Base-by-base conservation (phyloP, 2,797 vertebrate species). In the Artibeus lituratus region DNA sequence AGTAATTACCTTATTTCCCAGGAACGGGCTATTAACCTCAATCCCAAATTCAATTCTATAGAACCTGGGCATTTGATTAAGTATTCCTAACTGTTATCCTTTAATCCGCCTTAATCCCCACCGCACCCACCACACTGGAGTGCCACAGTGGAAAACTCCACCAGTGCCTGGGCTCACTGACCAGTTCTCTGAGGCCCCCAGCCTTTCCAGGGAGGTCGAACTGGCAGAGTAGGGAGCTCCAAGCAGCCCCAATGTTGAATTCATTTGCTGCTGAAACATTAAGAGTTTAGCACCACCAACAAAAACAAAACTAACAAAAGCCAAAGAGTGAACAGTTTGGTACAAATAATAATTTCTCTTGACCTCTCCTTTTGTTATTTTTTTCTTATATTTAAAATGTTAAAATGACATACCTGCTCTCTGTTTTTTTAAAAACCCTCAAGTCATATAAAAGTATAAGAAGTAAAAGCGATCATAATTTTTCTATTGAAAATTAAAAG, bases 101-200 rank as follows among this genome's bases (percentile, higher is more conserved):
- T 98, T 98, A 98, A 97, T 94, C 94, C 95, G 94, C 94, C 95
- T 96, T 98, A 96, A 98, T 98, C 91, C 18, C 94, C 95, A 97
- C 80, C 87, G 87, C 92, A 32, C 86, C 90, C 87, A 94, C 81
- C 95, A 93, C 95, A 91, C 96, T 97, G 96, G 96, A 96, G 83
- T 74, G 57, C 82, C 85, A 74, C 93, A 39, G 62, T 82, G 53
- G 70, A 65, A 92, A 85, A 96, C 87, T 93, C 95, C 95, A 93
- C 94, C 90, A 59, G 96, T 69, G 80, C 77, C 87, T 84, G 94
- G 0, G 1, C 87, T 96, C 37, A 12, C 14, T 32, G 0, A 7
- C 95, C 92, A 95, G 76, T 15, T 29, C 85, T 76, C 2, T 78
- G 95, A 96, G 93, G 83, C 70, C 37, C 88, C 7, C 69, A 42